Percentiles rank a stretch among this genome's conserved stretches.
These are phyloP conservation scores for Acronicta aceris DNA, from an alignment of 2,888 invertebrate genomes.

Conservation along the genomic window DNA sequence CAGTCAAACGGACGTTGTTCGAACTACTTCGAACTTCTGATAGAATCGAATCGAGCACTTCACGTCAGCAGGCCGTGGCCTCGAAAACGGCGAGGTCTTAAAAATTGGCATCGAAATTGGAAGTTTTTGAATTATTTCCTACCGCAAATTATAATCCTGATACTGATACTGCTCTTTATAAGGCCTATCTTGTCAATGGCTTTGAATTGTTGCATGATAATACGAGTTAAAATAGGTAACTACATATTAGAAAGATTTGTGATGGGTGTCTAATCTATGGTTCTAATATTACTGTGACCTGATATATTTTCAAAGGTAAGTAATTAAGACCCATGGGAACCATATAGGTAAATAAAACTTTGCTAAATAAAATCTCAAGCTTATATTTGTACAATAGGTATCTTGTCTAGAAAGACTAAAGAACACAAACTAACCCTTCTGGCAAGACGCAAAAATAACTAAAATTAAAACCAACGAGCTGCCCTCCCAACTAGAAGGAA, in stretches of 20 bases:
- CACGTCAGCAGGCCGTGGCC: slow-evolving; percentile 65
- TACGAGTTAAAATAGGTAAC: too few relatives aligned
- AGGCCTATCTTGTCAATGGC: background rate
- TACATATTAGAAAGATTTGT: too few relatives aligned
- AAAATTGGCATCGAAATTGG: slow-evolving; percentile 17
- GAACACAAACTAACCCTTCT: slow-evolving; percentile 9
- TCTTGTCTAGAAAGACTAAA: background rate
- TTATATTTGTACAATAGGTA: too few relatives aligned
- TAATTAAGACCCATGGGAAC: too few relatives aligned
- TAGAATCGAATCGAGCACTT: slow-evolving; percentile 74
- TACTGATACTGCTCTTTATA: too few relatives aligned
- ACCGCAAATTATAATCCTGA: too few relatives aligned
- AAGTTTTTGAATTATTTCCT: background rate
- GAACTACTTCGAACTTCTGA: slow-evolving; percentile 69
- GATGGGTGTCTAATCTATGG: too few relatives aligned
- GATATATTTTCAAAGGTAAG: too few relatives aligned
- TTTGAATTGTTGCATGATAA: too few relatives aligned
- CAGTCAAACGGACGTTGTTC: slow-evolving; percentile 51
- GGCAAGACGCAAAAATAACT: slow-evolving; percentile 27
- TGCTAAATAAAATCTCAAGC: too few relatives aligned
- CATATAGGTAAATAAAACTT: too few relatives aligned
- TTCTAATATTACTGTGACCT: too few relatives aligned
- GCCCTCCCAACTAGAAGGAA: slow-evolving; percentile 49
- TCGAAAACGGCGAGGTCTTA: slow-evolving; percentile 45
- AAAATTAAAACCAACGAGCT: slow-evolving; percentile 40